Percentiles rank a stretch among this genome's conserved stretches.
These are phyloP conservation scores for Ptilonorhynchus violaceus DNA, from an alignment of 2,113 vertebrate species.

Conservation along the genomic window DNA sequence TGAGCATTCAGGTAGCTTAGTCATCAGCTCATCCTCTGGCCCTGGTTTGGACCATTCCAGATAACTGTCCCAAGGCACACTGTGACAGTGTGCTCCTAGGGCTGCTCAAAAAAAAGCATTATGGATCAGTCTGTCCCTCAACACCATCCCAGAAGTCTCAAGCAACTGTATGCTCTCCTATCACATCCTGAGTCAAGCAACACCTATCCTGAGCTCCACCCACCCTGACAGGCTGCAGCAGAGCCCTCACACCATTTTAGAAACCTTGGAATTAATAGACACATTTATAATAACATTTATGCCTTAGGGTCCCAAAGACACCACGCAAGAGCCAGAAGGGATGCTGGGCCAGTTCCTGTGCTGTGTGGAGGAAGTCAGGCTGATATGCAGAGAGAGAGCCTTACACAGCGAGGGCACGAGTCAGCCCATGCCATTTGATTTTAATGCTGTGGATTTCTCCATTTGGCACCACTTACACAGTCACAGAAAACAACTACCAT, in stretches of 20 bases:
- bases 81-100: background rate
- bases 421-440: background rate
- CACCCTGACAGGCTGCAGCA: background rate
- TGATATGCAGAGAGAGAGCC: background rate
- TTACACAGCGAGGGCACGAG: rapidly evolving
- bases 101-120: background rate
- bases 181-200: background rate
- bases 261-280: background rate
- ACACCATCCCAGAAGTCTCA: background rate
- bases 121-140: background rate
- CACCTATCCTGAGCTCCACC: background rate
- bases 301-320: background rate
- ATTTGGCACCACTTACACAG: background rate
- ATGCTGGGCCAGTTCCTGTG: background rate
- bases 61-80: background rate
- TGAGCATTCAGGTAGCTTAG: background rate
- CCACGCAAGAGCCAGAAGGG: background rate
- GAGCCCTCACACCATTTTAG: background rate
- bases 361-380: background rate
- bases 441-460: background rate
- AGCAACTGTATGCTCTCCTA: background rate
- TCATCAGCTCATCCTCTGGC: background rate
- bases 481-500: background rate
- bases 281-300: background rate
- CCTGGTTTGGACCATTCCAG: background rate